Evolutionary conservation across 1,140 invertebrate species (phyloP), one percentile per base, ranked within the genome.

Genomic region (Homalodisca vitripennis): DNA sequence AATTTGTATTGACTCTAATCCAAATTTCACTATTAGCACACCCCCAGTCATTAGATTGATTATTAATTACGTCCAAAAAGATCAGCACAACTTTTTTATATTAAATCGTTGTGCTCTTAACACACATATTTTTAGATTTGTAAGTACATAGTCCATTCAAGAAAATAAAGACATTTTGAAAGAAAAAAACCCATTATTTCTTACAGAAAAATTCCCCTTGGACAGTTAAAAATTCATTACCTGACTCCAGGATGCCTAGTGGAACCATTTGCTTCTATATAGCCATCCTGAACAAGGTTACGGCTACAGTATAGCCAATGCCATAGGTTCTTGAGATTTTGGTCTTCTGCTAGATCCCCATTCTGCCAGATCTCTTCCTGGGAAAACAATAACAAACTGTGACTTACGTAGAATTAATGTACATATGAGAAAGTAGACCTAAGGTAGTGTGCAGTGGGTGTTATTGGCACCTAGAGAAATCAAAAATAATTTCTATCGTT

Each of bases 231-330:
- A n/a, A 67, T 53, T 26, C 14, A 62, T 14, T 22, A 75, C 74
- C 74, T 72, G n/a, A 91, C 86, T 68, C 90, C 90, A 1, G 89
- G 89, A 82, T 90, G 88, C 78, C 86, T 87, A 71, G 83, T 84
- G 66, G 82, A 80, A 1, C 79, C 78, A 74, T 81, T 84, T 20
- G 66, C 68, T 32, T 82, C 77, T 75, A 88, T 84, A 69, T 82
- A 80, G 78, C 85, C 85, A 72, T 89, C 87, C 73, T 89, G 88
- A 3, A 89, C 86, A 3, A 92, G 80, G 20, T 84, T 85, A 62
- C 84, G 84, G 80, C 90, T 91, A 26, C 90, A 83, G 69, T 87
- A 86, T 34, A 94, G 75, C 86, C 90, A 91, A 66, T 88, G 85
- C 90, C 90, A 92, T 17, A 92, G 78, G 71, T 85, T 87, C 72